Evolutionary conservation across 2,888 invertebrate genomes (phyloP).

Genomic region (Xylota segnis): DNA sequence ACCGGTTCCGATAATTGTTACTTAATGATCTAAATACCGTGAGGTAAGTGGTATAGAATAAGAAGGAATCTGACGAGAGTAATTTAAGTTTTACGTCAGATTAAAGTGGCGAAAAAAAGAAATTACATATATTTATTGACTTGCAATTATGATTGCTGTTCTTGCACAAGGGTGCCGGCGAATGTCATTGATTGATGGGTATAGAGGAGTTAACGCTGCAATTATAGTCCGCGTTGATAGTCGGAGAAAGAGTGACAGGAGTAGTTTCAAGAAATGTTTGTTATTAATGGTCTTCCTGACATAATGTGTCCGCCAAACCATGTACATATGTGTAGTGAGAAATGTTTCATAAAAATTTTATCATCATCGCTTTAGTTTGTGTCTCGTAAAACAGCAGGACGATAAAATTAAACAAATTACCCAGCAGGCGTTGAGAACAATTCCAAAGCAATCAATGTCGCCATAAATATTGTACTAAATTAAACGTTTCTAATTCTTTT

Average conservation of each 20-base stretch:
- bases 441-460: background rate
- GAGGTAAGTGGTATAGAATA: constrained; percentile 59
- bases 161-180: constrained; percentile 23
- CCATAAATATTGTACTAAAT: background rate
- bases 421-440: background rate
- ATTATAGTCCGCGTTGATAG: background rate
- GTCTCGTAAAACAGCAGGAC: no score
- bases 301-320: background rate
- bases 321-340: background rate
- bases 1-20: constrained; percentile 72
- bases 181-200: background rate
- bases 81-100: constrained; percentile 65
- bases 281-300: no score
- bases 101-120: constrained; percentile 63
- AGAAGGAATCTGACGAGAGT: constrained; percentile 56
- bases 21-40: constrained; percentile 73
- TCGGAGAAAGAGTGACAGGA: background rate
- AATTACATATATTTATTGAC: constrained; percentile 56
- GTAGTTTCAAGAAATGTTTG: background rate
- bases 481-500: no score
- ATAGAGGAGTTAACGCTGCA: background rate
- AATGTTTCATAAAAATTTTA: background rate
- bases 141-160: constrained; percentile 68
- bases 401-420: background rate
- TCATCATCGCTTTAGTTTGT: background rate